Percentiles rank a stretch among this genome's conserved stretches.
Evolutionary conservation across 2,888 invertebrate species (phyloP).

Genomic region (Cantharis flavilabris): DNA sequence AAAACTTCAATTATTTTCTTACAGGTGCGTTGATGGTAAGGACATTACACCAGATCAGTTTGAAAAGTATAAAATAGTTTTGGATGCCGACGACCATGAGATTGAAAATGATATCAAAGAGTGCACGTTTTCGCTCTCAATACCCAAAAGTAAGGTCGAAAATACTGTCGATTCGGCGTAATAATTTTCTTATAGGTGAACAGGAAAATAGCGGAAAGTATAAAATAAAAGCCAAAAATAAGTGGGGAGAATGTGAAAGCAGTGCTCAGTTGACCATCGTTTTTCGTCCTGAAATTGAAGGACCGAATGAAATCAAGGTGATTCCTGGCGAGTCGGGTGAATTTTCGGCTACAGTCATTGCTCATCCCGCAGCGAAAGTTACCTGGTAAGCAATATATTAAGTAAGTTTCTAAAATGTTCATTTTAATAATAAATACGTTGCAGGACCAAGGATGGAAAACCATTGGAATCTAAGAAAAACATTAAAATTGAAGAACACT

Average conservation of each 20-base stretch:
- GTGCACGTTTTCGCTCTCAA: constrained; percentile 77
- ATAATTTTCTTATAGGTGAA: constrained; percentile 56
- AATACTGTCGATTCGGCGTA: not conserved
- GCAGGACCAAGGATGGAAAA: constrained; percentile 67
- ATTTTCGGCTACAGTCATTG: constrained; percentile 81
- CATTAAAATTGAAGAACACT: constrained; percentile 65
- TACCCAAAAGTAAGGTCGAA: constrained; percentile 66
- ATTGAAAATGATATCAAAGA: constrained; percentile 79
- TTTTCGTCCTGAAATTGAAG: constrained; percentile 77
- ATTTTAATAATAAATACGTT: not conserved
- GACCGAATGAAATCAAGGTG: constrained; percentile 72
- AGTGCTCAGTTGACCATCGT: constrained; percentile 79
- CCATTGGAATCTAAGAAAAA: constrained; percentile 63
- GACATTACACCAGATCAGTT: constrained; percentile 68
- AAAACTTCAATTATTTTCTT: not conserved
- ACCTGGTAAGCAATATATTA: constrained; percentile 67
- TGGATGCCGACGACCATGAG: constrained; percentile 67
- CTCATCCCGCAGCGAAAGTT: constrained; percentile 88
- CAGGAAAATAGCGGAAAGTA: constrained; percentile 83
- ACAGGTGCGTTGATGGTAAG: constrained; percentile 71
- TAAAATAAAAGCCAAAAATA: constrained; percentile 78
- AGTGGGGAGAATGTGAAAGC: constrained; percentile 75
- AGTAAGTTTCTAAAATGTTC: constrained; percentile 14
- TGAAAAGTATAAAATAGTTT: constrained; percentile 58
- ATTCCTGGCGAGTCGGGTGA: constrained; percentile 78